Evolutionary conservation across 2,797 vertebrate species (phyloP).

Genomic region (Myotis vivesi): DNA sequence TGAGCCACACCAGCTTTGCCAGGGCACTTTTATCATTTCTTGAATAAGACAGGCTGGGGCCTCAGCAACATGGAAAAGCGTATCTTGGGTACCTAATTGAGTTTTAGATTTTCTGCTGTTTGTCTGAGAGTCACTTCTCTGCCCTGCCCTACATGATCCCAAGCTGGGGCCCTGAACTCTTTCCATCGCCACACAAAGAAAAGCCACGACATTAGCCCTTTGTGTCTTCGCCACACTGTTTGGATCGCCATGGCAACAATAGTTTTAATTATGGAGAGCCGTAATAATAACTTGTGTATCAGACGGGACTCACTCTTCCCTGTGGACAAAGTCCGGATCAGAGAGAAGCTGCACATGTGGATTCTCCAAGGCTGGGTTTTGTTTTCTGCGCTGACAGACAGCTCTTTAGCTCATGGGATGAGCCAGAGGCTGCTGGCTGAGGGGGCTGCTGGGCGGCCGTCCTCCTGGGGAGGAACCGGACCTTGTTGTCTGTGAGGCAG

Average conservation of each 20-base stretch:
- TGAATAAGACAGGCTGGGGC: neutral
- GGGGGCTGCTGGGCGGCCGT: constrained; percentile 60
- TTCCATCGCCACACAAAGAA: constrained; percentile 17
- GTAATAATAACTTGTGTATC: constrained; percentile 78
- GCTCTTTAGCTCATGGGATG: constrained; percentile 26
- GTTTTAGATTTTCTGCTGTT: constrained; percentile 39
- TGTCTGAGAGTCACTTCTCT: constrained; percentile 26
- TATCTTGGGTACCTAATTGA: constrained; percentile 31
- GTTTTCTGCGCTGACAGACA: constrained; percentile 68
- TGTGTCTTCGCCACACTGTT: constrained; percentile 37
- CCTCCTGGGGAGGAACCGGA: neutral
- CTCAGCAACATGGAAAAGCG: constrained; percentile 50
- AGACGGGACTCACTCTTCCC: constrained; percentile 79
- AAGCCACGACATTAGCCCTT: constrained; percentile 59
- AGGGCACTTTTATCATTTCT: neutral
- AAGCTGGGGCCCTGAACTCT: constrained; percentile 40
- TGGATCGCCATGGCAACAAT: constrained; percentile 79
- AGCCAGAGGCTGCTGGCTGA: constrained; percentile 44
- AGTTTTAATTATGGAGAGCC: constrained; percentile 82
- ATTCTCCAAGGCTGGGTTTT: constrained; percentile 77
- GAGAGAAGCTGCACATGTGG: constrained; percentile 66
- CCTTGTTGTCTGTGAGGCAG: constrained; percentile 60
- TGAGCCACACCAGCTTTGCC: too few species aligned
- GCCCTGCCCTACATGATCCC: neutral
- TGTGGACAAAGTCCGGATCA: constrained; percentile 77